Base-by-base conservation (phyloP, 1,140 invertebrate species). In the Drosophila pallidifrons region DNA sequence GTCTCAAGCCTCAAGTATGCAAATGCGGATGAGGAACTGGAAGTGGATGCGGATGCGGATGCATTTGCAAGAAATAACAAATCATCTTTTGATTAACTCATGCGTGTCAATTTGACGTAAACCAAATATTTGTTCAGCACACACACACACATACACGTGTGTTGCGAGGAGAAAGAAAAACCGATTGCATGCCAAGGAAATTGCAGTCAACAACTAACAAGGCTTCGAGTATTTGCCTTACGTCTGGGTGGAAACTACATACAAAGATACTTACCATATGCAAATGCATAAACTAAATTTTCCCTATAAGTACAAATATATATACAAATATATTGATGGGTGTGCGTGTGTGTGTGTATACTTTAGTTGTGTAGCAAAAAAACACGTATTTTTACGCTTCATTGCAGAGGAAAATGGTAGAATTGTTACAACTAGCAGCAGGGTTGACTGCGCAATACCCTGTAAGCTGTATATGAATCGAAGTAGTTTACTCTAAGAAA, bases 211-310 rank as follows among this genome's bases (percentile, higher is more conserved):
- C 85, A 89, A 87, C 85, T 88, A 89, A 89, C 82, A 77, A 85
- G 81, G 82, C 79, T 54, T 60, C 81, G 75, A 38, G 35, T 87
- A 87, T 87, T 86, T 86, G 82, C 82, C 79, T 65, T 76, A 61
- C 82, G 82, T 88, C 82, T 86, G 80, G 60, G 10, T 74, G 65
- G 65, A 55, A 82, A 49, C 74, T 57, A 51, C 55, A 28, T 32
- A 70, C 59, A 65, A 78, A 68, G 64, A 77, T 69, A 69, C 69
- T 63, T 69, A 65, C 43, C 74, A 72, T 85, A 88, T 89, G 85
- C 86, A 89, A 89, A 89, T 89, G 85, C 86, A 89, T 90, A 89
- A 89, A 89, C 85, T 89, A 85, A 89, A 89, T 89, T 89, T 87
- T 79, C 77, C 74, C 79, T 78, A 78, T 73, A 82, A 79, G 77